Base-by-base conservation (phyloP, 2,888 invertebrate genomes). In the Lissonota sp. region DNA sequence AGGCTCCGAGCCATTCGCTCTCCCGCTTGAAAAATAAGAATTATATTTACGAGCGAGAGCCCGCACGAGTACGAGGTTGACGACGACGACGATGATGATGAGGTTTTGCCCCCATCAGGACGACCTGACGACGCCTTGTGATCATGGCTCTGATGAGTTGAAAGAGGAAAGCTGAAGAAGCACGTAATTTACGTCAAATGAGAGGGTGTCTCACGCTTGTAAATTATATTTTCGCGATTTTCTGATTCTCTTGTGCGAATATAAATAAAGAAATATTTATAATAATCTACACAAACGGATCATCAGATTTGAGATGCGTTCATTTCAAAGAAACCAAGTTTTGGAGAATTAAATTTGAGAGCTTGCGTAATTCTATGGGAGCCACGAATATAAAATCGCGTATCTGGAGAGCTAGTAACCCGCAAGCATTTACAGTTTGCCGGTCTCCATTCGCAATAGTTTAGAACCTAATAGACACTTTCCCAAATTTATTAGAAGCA, bases 401-500 rank as follows among this genome's bases (percentile, higher is more conserved):
- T 26, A 26, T 26, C 26, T 26, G 26, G 26, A 26, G 26, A 26
- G 26, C 26, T 26, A 1, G 26, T 26, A 26, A 26, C 26, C 26
- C 26, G 26, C 26, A 26, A 2, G 26, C 26, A 26, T 26, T 26
- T 26, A 26, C 26, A 26, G 26, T 26, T 26, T 26, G 26, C 26
- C 26, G 26, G 26, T 26, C 26, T 26, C 26, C 26, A 26, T 26
- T 26, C 26, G 26, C 26, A 3, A 26, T 26, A 26, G 26, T 26
- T 53, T 53, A 7, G 14, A 14, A 14, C 5, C 51, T 0, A 53
- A 12, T 53, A 14, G 51, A 53, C 6, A 12, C 12, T 14, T 53
- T 12, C 14, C 12, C 14, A 85, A 88, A 89, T 89, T 89, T 89
- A 89, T 89, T 80, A 85, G 83, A 76, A 84, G 83, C 83, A 80